Evolutionary conservation across 1,140 invertebrate species (phyloP), one percentile per base, ranked within the genome.

Genomic region (Lethrus apterus): DNA sequence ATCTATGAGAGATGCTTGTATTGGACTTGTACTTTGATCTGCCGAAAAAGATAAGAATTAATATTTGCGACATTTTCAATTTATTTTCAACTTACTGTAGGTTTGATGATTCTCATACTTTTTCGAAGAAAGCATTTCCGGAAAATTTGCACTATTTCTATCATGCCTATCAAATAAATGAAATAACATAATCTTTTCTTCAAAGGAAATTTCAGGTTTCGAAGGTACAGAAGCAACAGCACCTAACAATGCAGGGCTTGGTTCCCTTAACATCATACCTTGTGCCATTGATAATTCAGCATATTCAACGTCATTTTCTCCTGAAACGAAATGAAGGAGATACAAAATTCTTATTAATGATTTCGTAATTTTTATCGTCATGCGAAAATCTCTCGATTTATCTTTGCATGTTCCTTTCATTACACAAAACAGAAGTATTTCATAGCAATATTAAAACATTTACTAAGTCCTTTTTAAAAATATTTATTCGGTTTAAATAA

Each of bases 291-390:
- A 71, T 44, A 75, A 72, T 61, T 84, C 81, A 1, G 80, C 80
- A 64, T 81, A 74, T 58, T 84, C 81, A 3, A 84, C 76, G 60
- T 84, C 81, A 64, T 85, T 84, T 62, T 86, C 83, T 50, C 77
- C 81, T 76, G 58, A 64, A 53, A 50, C 31, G 30, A 21, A 44
- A 19, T n/a, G n/a, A n/a, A n/a, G n/a, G n/a, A n/a, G n/a, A n/a
- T n/a, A n/a, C n/a, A n/a, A n/a, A n/a, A n/a, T n/a, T n/a, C n/a
- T n/a, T n/a, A n/a, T n/a, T n/a, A n/a, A n/a, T n/a, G n/a, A n/a
- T n/a, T n/a, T n/a, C n/a, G n/a, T n/a, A n/a, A n/a, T n/a, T n/a
- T n/a, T n/a, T n/a, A n/a, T n/a, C n/a, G n/a, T n/a, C n/a, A n/a
- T n/a, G n/a, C n/a, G n/a, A n/a, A n/a, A n/a, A n/a, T n/a, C n/a